A percentile compares a stretch with the other conserved stretches of the same genome.
These are phyloP conservation scores for Caenorhabditis becei DNA, from an alignment of 2,888 invertebrate species.

Conservation along the genomic window DNA sequence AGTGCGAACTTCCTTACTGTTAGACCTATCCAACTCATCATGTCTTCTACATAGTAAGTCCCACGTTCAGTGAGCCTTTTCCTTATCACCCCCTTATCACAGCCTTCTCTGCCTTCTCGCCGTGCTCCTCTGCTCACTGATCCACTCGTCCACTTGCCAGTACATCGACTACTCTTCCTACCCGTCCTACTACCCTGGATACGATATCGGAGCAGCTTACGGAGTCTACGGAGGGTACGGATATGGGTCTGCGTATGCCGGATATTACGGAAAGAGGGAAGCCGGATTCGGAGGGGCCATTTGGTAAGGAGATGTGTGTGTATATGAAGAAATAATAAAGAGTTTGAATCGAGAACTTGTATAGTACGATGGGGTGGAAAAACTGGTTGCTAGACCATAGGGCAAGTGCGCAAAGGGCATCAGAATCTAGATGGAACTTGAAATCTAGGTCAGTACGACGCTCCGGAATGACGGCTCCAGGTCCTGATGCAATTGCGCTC, in stretches of 20 bases:
- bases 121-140: conserved; percentile 31
- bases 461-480: too few species aligned
- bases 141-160: conserved; percentile 28
- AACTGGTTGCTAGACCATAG: too few species aligned
- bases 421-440: too few species aligned
- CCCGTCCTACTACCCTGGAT: conserved; percentile 45
- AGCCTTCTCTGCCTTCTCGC: conserved; percentile 41
- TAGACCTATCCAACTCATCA: too few species aligned
- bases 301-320: background rate
- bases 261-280: conserved; percentile 55
- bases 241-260: conserved; percentile 42
- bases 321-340: background rate
- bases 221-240: conserved; percentile 43
- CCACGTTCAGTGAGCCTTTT: too few species aligned
- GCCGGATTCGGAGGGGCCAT: conserved; percentile 43
- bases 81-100: background rate
- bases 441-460: too few species aligned
- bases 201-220: conserved; percentile 29
- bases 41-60: too few species aligned
- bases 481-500: too few species aligned
- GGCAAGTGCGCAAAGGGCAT: too few species aligned
- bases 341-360: background rate
- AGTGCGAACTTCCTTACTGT: too few species aligned
- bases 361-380: too few species aligned
- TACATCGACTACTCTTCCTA: conserved; percentile 37